Base-by-base conservation (phyloP, 2,797 vertebrate genomes). In the Clamator glandarius region DNA sequence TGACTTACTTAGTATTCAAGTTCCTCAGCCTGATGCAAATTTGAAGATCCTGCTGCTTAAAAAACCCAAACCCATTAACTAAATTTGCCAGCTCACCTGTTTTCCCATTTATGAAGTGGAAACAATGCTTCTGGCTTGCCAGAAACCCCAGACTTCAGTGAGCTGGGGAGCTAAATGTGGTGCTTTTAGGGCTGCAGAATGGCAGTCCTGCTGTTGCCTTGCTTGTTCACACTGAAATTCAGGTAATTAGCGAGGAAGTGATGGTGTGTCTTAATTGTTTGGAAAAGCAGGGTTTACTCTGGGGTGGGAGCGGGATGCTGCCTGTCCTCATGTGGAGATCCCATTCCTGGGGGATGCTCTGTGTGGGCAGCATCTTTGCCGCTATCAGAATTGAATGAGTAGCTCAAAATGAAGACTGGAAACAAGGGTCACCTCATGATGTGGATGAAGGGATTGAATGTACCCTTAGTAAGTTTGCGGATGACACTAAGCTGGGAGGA, bases 291-390 rank as follows among this genome's bases (percentile, higher is more conserved):
- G 4, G 14, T 8, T 54, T 41, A 5, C 50, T 59, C 19, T 57
- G 51, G 5, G 44, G 16, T 55, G 41, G 19, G 28, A 42, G 31
- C 0, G 1, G 35, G 9, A 33, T 73, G 52, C 42, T 44, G n/a
- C 6, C 11, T 28, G 13, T 35, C 10, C 42, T 42, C 11, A 1
- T 0, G 5, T n/a, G 69, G 41, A 35, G 46, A 28, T 36, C 17
- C 16, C 0, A 0, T 44, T 63, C 19, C 31, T 42, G 41, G 7
- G 15, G 5, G 1, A 1, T 16, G 6, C 2, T 4, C 20, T 58
- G 7, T 58, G 50, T 11, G 6, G 67, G 31, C 61, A 54, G 48
- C 31, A 8, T 70, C 62, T 39, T 21, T 35, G n/a, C 46, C 88
- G 46, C 20, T 6, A 4, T 41, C 52, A 29, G 63, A 51, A 19